Base-by-base conservation (phyloP, 2,888 invertebrate genomes). In the Pachydiplax longipennis region DNA sequence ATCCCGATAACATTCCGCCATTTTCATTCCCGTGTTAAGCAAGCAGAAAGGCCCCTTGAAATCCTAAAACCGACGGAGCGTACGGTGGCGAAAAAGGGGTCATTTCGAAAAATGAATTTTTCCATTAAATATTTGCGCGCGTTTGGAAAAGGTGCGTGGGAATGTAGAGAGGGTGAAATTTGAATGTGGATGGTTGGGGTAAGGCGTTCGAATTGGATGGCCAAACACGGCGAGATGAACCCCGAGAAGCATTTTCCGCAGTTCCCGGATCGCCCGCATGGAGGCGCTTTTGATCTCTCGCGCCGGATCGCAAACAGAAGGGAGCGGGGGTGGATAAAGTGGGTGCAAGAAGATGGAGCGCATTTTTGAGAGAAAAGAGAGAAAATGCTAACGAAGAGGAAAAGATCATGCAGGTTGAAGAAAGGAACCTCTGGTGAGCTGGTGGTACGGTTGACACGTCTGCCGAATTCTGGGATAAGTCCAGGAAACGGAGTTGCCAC, bases 221-320 rank as follows among this genome's bases (percentile, higher is more conserved):
- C 48, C 31, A 25, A 53, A 53, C 83, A 53, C 25, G 1, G 83
- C 2, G 83, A 12, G 83, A 53, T 12, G 83, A 83, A 18, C 44
- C 18, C 53, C 25, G 82, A 82, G 12, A 48, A 13, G 25, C 58
- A 5, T 44, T 8, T 35, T 37, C 31, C 37, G 18, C 37, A 87
- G 87, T 65, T 31, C 22, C 37, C 37, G 58, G 37, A 10, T 87
- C 87, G 87, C 65, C 87, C 87, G 87, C 61, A 87, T 61, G 87
- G 87, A 22, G 40, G 87, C 35, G 87, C 87, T 65, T 53, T 58
- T 87, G 65, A 87, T 87, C 87, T 40, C 37, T 25, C 83, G 12
- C 58, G 53, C 12, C 25, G 48, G 25, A 82, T 82, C 82, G 58
- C 58, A 58, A 83, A 83, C 83, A 58, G 58, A 87, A 61, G 65